phyloP scores from a whole-genome alignment of 2,797 vertebrate genomes.

The Malacoraja senta region DNA sequence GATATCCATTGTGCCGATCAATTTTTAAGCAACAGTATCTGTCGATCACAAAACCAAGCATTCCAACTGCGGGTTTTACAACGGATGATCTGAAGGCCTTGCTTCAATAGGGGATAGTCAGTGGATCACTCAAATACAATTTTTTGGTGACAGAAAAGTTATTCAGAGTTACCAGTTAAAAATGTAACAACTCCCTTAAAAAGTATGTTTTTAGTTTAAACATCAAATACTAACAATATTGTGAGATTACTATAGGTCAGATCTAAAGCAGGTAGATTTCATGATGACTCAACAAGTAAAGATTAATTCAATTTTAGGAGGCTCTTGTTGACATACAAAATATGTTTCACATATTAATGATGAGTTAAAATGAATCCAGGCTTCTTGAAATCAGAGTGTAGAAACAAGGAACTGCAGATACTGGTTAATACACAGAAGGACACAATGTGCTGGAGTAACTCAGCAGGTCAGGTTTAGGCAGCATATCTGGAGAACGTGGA shows the following conservation, averaged over 20 bases:
- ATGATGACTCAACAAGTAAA: neutral
- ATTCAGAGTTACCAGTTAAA: neutral
- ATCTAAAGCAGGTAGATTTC: neutral
- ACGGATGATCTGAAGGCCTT: neutral
- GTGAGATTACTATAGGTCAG: neutral
- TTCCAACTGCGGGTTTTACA: neutral
- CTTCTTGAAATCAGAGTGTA: neutral
- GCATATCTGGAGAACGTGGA: too few relatives aligned
- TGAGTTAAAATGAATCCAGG: neutral
- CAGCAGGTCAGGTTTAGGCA: too few relatives aligned
- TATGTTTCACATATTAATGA: neutral
- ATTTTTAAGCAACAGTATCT: neutral
- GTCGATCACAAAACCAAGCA: neutral
- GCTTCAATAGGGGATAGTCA: neutral
- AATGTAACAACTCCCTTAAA: neutral
- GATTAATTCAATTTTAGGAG: neutral
- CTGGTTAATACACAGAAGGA: too few relatives aligned
- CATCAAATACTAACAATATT: neutral
- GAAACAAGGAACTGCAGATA: too few relatives aligned
- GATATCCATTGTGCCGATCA: too few relatives aligned
- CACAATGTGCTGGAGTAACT: too few relatives aligned
- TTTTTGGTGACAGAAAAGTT: too few relatives aligned
- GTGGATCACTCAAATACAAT: neutral
- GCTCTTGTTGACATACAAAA: neutral
- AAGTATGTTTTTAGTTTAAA: neutral